Evolutionary conservation across 2,888 invertebrate genomes (phyloP).

Genomic region (Philonicus albiceps): DNA sequence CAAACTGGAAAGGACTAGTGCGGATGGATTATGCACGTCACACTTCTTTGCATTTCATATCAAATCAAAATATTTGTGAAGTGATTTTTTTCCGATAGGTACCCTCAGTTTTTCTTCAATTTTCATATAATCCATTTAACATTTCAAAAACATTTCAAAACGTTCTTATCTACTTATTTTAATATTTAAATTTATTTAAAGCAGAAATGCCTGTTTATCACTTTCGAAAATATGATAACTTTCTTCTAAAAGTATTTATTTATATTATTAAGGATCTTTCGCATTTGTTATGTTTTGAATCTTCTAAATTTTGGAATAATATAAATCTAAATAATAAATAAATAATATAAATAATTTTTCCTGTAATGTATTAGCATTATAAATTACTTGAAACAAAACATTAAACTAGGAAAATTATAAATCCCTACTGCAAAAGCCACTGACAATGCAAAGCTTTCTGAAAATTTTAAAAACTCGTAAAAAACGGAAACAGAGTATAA

Average conservation of each 20-base stretch:
- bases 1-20: not conserved
- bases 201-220: too few relatives aligned
- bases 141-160: not conserved
- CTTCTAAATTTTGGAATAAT: too few relatives aligned
- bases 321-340: too few relatives aligned
- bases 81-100: not conserved
- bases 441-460: not conserved
- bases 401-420: not conserved
- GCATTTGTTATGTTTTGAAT: too few relatives aligned
- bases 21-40: not conserved
- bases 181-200: too few relatives aligned
- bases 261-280: too few relatives aligned
- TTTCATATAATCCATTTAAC: not conserved
- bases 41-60: not conserved
- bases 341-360: not conserved
- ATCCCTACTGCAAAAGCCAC: not conserved
- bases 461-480: not conserved
- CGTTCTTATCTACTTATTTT: too few relatives aligned
- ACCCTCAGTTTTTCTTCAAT: not conserved
- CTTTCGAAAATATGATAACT: too few relatives aligned
- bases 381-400: not conserved
- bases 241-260: too few relatives aligned
- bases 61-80: not conserved
- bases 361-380: not conserved
- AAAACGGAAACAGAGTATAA: not conserved